A percentile compares a stretch with the other conserved stretches of the same genome.
Evolutionary conservation across 2,888 invertebrate genomes (phyloP).

Genomic region (Tinea trinotella): DNA sequence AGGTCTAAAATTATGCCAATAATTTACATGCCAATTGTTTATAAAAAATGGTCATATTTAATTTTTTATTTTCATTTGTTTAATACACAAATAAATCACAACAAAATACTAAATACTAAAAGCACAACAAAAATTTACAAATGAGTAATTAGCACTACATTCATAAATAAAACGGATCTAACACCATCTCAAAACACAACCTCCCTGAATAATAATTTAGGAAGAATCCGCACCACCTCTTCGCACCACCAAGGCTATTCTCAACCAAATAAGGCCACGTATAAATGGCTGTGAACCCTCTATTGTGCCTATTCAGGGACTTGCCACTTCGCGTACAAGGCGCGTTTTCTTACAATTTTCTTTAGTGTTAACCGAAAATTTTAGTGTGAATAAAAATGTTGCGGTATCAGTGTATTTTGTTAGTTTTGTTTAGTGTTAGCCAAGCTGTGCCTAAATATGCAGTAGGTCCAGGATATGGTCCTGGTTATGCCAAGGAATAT

Average conservation of each 20-base stretch:
- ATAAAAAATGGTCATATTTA: too few relatives aligned
- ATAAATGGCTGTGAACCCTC: conserved; percentile 61
- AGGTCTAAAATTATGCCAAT: too few relatives aligned
- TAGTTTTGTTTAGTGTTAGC: conserved; percentile 34
- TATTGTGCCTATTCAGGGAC: conserved; percentile 51
- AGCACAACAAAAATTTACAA: too few relatives aligned
- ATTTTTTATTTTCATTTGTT: too few relatives aligned
- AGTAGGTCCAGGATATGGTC: conserved; percentile 47
- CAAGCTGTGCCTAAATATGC: conserved; percentile 40
- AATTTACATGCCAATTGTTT: too few relatives aligned
- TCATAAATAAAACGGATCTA: too few relatives aligned
- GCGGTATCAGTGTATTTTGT: conserved; percentile 38
- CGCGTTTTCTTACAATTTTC: conserved; percentile 30
- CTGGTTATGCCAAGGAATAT: conserved; percentile 66
- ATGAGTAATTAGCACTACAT: too few relatives aligned
- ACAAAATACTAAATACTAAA: too few relatives aligned
- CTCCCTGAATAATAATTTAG: conserved; percentile 34
- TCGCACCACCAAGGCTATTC: conserved; percentile 46
- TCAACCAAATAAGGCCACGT: conserved; percentile 58
- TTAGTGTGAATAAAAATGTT: conserved; percentile 29
- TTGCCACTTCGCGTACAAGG: conserved; percentile 35
- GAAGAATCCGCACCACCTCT: conserved; percentile 29
- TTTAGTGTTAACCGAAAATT: too few relatives aligned
- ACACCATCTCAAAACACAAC: too few relatives aligned
- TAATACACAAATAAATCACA: too few relatives aligned